Evolutionary conservation across 2,113 vertebrate genomes (phyloP).

Genomic region (Eurystomus gularis): DNA sequence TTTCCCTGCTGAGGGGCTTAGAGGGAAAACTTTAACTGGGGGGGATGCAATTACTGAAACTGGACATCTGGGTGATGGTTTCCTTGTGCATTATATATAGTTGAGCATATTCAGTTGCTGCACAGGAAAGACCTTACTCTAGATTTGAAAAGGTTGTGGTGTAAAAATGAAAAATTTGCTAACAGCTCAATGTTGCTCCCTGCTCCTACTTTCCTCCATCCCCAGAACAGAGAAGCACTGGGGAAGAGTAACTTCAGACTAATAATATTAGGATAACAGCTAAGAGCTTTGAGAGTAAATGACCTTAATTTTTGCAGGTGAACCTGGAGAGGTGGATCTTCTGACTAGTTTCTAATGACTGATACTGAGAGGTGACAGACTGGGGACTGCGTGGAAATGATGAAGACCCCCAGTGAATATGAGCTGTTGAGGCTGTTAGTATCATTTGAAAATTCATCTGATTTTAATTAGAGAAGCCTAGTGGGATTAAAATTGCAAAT

Average conservation of each 20-base stretch:
- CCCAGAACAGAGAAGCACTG: neutral
- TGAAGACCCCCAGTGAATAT: neutral
- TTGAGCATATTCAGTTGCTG: neutral
- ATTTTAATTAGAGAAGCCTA: slow-evolving; percentile 19
- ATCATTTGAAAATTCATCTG: neutral
- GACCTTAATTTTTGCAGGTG: neutral
- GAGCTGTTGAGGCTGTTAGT: neutral
- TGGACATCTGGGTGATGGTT: neutral
- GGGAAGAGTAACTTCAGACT: neutral
- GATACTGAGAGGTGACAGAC: neutral
- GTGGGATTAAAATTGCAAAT: neutral
- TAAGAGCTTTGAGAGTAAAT: neutral
- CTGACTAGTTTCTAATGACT: neutral
- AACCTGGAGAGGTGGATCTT: neutral
- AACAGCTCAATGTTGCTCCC: neutral
- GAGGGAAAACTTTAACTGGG: neutral
- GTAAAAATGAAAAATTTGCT: neutral
- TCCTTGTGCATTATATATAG: neutral
- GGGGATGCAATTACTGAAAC: neutral
- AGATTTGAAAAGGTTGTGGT: neutral
- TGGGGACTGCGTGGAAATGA: neutral
- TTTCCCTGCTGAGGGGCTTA: neutral
- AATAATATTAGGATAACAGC: neutral
- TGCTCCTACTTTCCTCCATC: neutral
- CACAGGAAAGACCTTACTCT: neutral